A percentile compares a stretch with the other conserved stretches of the same genome.
phyloP scores from a whole-genome alignment of 1,140 invertebrate genomes.

The Orchesella cincta region DNA sequence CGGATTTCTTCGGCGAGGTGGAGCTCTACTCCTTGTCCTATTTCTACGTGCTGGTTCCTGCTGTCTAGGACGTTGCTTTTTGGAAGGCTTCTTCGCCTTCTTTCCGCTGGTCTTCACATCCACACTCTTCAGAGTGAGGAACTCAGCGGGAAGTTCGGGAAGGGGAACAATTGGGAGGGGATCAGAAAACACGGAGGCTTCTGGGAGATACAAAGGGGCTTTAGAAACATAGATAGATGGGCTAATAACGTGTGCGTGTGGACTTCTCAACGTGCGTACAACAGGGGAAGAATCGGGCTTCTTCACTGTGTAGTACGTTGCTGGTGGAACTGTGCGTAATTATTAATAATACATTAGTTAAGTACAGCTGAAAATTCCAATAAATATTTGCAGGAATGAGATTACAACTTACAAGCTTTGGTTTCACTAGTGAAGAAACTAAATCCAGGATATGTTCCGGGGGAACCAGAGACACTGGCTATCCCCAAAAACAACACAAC shows the following conservation, averaged over 20 bases:
- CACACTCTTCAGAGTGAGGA: neutral
- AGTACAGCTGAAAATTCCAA: too few relatives aligned
- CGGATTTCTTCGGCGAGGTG: too few relatives aligned
- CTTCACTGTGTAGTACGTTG: too few relatives aligned
- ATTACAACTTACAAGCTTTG: neutral
- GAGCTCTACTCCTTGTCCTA: too few relatives aligned
- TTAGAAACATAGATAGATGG: neutral
- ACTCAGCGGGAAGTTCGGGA: neutral
- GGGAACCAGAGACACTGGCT: neutral
- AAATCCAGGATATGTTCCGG: neutral
- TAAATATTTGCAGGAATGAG: too few relatives aligned
- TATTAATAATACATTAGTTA: too few relatives aligned
- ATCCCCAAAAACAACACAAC: neutral
- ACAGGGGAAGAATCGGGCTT: too few relatives aligned
- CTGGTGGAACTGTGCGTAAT: too few relatives aligned
- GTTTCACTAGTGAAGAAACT: constrained; percentile 2
- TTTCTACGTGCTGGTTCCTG: too few relatives aligned
- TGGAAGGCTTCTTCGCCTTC: neutral
- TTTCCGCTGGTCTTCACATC: neutral
- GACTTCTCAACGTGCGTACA: neutral
- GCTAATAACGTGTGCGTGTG: neutral
- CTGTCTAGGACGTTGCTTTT: too few relatives aligned
- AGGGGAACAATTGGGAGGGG: neutral
- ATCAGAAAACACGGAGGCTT: neutral
- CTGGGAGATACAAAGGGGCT: neutral